These are phyloP conservation scores for Zoanthus solanderi DNA, from an alignment of 92 coral and sea anemone species.

Conservation along the genomic window DNA sequence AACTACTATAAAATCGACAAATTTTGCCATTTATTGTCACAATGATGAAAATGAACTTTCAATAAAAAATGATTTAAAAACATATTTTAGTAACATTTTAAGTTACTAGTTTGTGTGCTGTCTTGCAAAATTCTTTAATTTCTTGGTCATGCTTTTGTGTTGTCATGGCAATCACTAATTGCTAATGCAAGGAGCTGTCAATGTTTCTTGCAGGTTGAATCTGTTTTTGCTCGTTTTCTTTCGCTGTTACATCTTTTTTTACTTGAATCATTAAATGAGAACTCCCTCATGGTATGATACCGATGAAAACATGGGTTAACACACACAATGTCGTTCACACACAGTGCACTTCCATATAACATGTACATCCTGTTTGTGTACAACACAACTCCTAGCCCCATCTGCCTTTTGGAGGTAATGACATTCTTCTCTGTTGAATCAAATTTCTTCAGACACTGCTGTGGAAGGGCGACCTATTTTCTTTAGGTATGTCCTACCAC, in stretches of 20 bases:
- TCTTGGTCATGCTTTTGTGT: conserved; percentile 3
- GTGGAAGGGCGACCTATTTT: conserved; percentile 29
- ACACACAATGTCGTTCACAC: conserved; percentile 46
- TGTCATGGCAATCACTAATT: conserved; percentile 43
- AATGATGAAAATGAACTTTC: conserved; percentile 28
- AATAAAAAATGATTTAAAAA: conserved; percentile 2
- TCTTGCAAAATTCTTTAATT: background rate
- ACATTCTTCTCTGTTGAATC: conserved; percentile 25
- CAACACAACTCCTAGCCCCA: background rate
- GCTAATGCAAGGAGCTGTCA: background rate
- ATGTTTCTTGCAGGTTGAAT: background rate
- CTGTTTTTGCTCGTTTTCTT: conserved; percentile 45
- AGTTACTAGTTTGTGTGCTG: background rate
- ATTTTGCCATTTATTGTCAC: background rate
- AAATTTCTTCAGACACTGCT: conserved; percentile 15
- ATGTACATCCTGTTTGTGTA: conserved; percentile 6
- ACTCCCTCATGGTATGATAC: conserved; percentile 33
- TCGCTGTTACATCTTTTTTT: conserved; percentile 50
- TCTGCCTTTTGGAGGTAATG: conserved; percentile 37
- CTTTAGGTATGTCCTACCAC: conserved; percentile 22
- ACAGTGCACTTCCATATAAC: conserved; percentile 25
- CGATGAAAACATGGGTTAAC: conserved; percentile 33
- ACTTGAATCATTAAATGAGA: conserved; percentile 44
- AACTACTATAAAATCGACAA: background rate
- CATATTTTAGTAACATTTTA: conserved; percentile 23